A percentile compares a stretch with the other conserved stretches of the same genome.
These are phyloP conservation scores for Conger conger DNA, from an alignment of 2,113 vertebrate genomes.

Conservation along the genomic window DNA sequence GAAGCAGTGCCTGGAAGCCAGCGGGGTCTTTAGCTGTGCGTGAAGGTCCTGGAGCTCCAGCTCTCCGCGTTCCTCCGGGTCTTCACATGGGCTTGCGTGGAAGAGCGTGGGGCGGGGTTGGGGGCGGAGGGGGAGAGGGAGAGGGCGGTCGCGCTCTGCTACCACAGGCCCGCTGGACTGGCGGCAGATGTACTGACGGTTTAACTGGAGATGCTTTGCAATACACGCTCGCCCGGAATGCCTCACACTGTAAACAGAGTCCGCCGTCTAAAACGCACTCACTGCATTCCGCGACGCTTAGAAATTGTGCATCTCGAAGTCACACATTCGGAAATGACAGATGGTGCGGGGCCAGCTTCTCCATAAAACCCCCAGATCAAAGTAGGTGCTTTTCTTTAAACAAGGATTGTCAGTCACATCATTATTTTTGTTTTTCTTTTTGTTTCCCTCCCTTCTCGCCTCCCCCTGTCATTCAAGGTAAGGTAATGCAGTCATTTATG, in stretches of 20 bases:
- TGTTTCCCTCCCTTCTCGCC: neutral
- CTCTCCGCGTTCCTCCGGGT: neutral
- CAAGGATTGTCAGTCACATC: conserved; percentile 13
- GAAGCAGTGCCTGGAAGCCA: conserved; percentile 27
- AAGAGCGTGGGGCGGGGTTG: neutral
- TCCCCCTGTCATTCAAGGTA: conserved; percentile 8
- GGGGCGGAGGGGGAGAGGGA: neutral
- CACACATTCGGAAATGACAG: conserved; percentile 5
- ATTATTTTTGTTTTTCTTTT: neutral
- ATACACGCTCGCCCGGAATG: conserved; percentile 22
- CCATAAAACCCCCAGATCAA: conserved; percentile 29
- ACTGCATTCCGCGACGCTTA: conserved; percentile 20
- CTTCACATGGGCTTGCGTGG: neutral
- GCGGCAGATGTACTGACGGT: conserved; percentile 11
- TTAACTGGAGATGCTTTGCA: conserved; percentile 21
- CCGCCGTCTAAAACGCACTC: conserved; percentile 2
- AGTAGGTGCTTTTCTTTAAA: conserved; percentile 20
- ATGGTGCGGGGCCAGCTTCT: conserved; percentile 11
- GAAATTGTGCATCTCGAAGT: conserved; percentile 14
- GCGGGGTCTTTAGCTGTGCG: conserved; percentile 18
- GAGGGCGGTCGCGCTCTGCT: neutral
- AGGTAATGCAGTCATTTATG: neutral
- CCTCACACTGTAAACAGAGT: conserved; percentile 13
- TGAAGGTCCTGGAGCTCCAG: neutral
- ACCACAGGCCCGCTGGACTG: conserved; percentile 9